Percentiles rank a stretch among this genome's conserved stretches.
phyloP scores from a whole-genome alignment of 2,888 invertebrate genomes.

The Pyrochroa serraticornis region DNA sequence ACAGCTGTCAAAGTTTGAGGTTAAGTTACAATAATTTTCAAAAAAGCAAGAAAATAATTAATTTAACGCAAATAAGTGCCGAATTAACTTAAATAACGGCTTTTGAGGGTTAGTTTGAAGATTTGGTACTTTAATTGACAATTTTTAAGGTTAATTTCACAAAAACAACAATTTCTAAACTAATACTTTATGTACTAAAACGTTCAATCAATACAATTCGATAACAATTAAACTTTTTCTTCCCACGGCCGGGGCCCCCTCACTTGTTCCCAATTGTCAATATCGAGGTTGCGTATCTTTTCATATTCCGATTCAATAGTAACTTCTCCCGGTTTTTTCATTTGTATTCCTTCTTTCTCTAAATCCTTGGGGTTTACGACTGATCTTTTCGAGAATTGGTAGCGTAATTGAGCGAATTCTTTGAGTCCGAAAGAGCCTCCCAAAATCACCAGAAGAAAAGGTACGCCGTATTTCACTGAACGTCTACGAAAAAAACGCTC shows the following conservation, averaged over 20 bases:
- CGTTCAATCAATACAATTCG: no score
- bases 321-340: slow-evolving; percentile 70
- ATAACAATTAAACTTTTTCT: slow-evolving; percentile 45
- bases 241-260: slow-evolving; percentile 90
- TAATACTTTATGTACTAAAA: no score
- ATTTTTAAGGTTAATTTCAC: no score
- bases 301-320: slow-evolving; percentile 78
- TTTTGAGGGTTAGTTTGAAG: no score
- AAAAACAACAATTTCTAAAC: no score
- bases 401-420: slow-evolving; percentile 74
- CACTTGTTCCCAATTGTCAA: slow-evolving; percentile 85
- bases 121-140: no score
- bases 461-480: slow-evolving; percentile 68
- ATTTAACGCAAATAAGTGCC: no score
- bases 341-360: slow-evolving; percentile 68
- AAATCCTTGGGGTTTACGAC: slow-evolving; percentile 68
- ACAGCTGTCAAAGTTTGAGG: no score
- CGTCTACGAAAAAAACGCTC: slow-evolving; percentile 45
- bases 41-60: no score
- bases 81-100: no score
- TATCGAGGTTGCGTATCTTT: slow-evolving; percentile 73
- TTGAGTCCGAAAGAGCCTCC: slow-evolving; percentile 79
- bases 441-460: slow-evolving; percentile 74
- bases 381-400: slow-evolving; percentile 63
- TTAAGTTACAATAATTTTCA: no score